phyloP scores from a whole-genome alignment of 2,888 invertebrate genomes.

The Drepana falcataria region DNA sequence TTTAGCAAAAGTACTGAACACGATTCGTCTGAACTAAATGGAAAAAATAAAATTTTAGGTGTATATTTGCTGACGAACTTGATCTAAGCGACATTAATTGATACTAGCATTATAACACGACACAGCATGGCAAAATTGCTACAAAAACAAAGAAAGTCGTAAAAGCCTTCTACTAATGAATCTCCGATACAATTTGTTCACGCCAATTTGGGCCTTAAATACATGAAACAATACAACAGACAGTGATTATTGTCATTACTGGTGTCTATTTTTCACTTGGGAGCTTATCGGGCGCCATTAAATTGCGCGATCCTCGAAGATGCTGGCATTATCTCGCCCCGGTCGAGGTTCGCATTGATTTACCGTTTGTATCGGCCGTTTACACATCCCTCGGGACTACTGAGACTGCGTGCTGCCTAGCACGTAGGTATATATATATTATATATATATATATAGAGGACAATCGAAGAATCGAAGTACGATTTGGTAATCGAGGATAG shows the following conservation, averaged over 20 bases:
- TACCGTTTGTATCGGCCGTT: constrained; percentile 12
- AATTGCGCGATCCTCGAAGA: constrained; percentile 26
- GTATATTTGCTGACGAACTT: too few species aligned
- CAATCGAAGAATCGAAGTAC: background rate
- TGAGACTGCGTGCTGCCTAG: background rate
- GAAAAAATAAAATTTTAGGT: too few species aligned
- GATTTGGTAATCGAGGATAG: background rate
- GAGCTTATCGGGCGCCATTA: constrained; percentile 23
- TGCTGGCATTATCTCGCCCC: constrained; percentile 23
- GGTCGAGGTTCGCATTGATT: constrained; percentile 20
- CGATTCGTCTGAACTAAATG: too few species aligned
- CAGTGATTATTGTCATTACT: constrained; percentile 3
- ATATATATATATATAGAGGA: too few species aligned
- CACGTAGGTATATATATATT: background rate
- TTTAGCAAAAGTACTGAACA: too few species aligned
- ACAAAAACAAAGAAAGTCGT: too few species aligned
- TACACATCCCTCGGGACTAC: constrained; percentile 1
- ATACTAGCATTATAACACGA: too few species aligned
- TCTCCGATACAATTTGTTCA: background rate
- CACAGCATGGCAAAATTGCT: too few species aligned
- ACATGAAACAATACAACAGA: background rate
- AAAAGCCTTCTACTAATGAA: background rate
- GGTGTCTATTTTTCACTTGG: constrained; percentile 2
- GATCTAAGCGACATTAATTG: too few species aligned
- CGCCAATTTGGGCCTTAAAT: background rate